Evolutionary conservation across 2,888 invertebrate species (phyloP).

Genomic region (Linyphia triangularis): DNA sequence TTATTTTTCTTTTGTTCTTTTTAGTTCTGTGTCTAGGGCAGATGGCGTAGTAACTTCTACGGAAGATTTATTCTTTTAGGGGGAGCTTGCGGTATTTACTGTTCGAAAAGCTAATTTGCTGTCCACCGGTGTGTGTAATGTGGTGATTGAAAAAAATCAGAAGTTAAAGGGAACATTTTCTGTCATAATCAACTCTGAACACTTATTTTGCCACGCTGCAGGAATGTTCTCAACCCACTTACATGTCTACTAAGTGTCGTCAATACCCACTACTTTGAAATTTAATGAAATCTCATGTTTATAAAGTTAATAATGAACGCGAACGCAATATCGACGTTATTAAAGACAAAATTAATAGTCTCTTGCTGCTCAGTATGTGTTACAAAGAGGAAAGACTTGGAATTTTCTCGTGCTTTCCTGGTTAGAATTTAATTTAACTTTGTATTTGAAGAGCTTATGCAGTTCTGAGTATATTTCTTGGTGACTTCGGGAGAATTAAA

Average conservation of each 20-base stretch:
- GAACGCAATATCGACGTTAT: background rate
- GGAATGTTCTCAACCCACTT: background rate
- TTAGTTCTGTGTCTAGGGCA: slow-evolving; percentile 20
- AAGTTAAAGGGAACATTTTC: background rate
- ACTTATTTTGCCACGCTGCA: background rate
- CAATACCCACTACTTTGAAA: background rate
- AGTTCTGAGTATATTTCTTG: background rate
- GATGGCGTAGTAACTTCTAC: slow-evolving; percentile 14
- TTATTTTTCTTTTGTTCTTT: slow-evolving; percentile 10
- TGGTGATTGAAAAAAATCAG: slow-evolving; percentile 5
- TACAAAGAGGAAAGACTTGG: background rate
- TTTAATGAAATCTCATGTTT: background rate
- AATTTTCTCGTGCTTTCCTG: background rate
- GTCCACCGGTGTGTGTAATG: slow-evolving; percentile 16
- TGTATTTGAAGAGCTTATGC: background rate
- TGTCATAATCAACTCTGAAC: slow-evolving; percentile 10
- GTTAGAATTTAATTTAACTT: slow-evolving; percentile 17
- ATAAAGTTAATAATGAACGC: background rate
- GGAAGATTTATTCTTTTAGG: slow-evolving; percentile 34
- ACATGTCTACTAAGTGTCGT: background rate
- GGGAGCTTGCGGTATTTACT: slow-evolving; percentile 34
- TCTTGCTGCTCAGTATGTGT: background rate
- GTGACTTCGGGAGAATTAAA: background rate
- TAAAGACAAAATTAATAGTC: background rate
- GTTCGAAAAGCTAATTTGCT: slow-evolving; percentile 36